Conservation (phyloP, 30 jellyfish, hydroid and myxozoan species). For the Sanderia malayensis region DNA sequence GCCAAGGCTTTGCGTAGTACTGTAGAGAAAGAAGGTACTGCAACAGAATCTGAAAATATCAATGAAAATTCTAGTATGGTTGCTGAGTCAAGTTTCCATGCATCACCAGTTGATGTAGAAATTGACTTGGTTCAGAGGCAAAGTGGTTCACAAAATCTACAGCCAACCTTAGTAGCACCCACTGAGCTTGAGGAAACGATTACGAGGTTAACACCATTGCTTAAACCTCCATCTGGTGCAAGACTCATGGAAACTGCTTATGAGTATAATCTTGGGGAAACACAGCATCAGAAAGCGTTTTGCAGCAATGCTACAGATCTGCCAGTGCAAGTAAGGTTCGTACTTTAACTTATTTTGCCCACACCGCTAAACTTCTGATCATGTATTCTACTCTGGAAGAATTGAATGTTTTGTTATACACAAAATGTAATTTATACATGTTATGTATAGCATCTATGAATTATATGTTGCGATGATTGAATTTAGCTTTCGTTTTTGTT, state of each 20-base stretch:
- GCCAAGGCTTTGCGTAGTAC: slow-evolving; percentile 19
- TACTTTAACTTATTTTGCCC: no score
- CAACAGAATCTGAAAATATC: no score
- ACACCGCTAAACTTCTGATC: no score
- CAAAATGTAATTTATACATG: neutral
- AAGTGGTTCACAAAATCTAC: no score
- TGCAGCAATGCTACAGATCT: slow-evolving; percentile 53
- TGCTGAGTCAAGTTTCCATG: no score
- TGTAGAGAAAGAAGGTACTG: slow-evolving; percentile 22
- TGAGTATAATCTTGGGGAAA: slow-evolving; percentile 59
- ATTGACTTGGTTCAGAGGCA: no score
- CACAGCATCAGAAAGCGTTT: slow-evolving; percentile 59
- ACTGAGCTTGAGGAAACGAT: neutral
- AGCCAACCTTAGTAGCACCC: no score
- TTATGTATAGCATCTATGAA: neutral
- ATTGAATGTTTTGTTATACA: no score
- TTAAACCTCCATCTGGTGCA: slow-evolving; percentile 59
- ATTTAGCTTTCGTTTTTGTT: neutral
- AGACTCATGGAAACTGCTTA: slow-evolving; percentile 25
- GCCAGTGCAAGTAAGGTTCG: slow-evolving; percentile 46
- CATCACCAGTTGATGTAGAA: no score
- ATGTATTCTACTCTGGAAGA: no score
- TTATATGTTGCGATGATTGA: neutral
- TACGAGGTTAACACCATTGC: neutral
- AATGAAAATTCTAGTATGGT: no score